phyloP scores from a whole-genome alignment of 2,888 invertebrate species.

The Dynastes maya region DNA sequence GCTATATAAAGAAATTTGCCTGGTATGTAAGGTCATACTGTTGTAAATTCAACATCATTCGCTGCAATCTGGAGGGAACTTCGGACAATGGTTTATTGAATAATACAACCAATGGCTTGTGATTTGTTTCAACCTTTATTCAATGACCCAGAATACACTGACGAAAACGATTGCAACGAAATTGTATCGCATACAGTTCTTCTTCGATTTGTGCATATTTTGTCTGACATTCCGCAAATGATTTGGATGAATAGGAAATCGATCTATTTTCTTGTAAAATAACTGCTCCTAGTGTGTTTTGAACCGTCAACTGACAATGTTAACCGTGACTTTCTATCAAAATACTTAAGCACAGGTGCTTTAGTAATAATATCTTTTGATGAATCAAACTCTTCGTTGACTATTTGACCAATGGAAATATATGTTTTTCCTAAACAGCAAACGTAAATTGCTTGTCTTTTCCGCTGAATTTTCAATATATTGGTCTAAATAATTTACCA shows the following conservation, averaged over 20 bases:
- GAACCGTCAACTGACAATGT: background rate
- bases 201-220: background rate
- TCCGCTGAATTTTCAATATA: too few relatives aligned
- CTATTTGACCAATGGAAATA: too few relatives aligned
- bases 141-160: background rate
- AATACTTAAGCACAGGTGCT: background rate
- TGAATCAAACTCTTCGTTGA: background rate
- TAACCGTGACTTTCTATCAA: background rate
- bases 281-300: background rate
- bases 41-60: background rate
- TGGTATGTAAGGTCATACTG: background rate
- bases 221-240: background rate
- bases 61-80: background rate
- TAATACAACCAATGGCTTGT: background rate
- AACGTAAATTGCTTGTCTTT: too few relatives aligned
- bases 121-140: too few relatives aligned
- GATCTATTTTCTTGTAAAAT: background rate
- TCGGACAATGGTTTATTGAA: slow-evolving; percentile 1
- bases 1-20: too few relatives aligned
- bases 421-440: too few relatives aligned
- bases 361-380: background rate
- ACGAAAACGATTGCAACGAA: background rate
- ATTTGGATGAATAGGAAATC: background rate
- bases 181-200: background rate
- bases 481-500: too few relatives aligned